These are phyloP conservation scores for Apantesis nais DNA, from an alignment of 2,888 invertebrate genomes.

Conservation along the genomic window DNA sequence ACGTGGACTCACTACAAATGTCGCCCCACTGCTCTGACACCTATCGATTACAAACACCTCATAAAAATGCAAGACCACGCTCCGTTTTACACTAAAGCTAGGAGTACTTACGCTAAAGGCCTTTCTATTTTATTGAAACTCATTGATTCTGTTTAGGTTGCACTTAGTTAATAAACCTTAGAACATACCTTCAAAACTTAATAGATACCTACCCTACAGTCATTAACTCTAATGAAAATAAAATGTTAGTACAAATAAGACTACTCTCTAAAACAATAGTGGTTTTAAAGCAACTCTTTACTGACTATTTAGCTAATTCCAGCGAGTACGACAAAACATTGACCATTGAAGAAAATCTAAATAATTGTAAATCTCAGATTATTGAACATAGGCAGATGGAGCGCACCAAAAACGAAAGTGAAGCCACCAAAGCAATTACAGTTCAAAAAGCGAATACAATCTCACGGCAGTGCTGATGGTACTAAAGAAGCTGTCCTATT, in stretches of 20 bases:
- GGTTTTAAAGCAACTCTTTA: neutral
- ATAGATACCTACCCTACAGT: neutral
- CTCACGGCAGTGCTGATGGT: too few relatives aligned
- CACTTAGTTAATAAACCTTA: neutral
- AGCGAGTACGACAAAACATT: neutral
- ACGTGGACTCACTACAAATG: neutral
- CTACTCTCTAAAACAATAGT: neutral
- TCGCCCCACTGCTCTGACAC: neutral
- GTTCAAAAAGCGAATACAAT: too few relatives aligned
- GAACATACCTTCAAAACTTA: neutral
- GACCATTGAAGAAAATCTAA: neutral
- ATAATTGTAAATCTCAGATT: too few relatives aligned
- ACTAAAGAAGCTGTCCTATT: too few relatives aligned
- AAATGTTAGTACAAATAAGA: neutral
- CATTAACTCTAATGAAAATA: too few relatives aligned
- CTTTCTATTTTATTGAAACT: neutral
- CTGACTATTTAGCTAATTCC: neutral
- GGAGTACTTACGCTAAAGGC: neutral
- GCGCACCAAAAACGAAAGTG: too few relatives aligned
- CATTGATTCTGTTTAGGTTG: neutral
- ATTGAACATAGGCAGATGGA: too few relatives aligned
- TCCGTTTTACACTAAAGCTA: neutral
- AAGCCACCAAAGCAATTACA: too few relatives aligned
- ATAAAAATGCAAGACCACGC: constrained; percentile 16
- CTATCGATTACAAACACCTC: constrained; percentile 11